These are phyloP conservation scores for Aphyosemion australe DNA, from an alignment of 2,113 vertebrate genomes.

Conservation along the genomic window DNA sequence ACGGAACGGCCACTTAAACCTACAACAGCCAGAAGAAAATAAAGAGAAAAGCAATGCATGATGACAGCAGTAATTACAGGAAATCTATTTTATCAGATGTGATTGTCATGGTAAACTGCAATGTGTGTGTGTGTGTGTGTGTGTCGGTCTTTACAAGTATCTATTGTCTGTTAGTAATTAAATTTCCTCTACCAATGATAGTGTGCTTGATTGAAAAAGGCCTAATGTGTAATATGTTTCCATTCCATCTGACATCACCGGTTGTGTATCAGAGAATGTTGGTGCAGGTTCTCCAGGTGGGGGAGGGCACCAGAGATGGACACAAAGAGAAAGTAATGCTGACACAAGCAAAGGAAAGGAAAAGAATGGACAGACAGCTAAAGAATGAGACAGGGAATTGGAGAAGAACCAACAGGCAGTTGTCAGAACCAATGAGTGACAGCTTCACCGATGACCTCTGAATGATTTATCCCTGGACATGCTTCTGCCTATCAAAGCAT, in stretches of 20 bases:
- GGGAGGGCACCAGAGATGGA: background rate
- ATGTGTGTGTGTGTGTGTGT: conserved; percentile 7
- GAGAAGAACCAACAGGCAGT: conserved; percentile 41
- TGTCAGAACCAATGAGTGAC: conserved; percentile 56
- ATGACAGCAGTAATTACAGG: conserved; percentile 74
- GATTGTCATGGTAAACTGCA: conserved; percentile 50
- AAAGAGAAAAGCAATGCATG: conserved; percentile 56
- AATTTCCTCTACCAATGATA: conserved; percentile 53
- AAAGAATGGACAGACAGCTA: conserved; percentile 15
- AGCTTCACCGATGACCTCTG: conserved; percentile 65
- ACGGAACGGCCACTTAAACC: conserved; percentile 76
- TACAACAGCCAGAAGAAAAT: conserved; percentile 71
- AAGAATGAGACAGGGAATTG: conserved; percentile 21
- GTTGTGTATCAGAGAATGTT: background rate
- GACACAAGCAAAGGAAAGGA: background rate
- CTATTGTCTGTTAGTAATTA: conserved; percentile 63
- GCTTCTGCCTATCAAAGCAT: conserved; percentile 68
- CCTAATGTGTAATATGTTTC: conserved; percentile 41
- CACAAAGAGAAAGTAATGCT: conserved; percentile 5
- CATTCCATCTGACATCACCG: conserved; percentile 39
- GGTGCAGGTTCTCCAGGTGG: background rate
- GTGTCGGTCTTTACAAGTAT: conserved; percentile 30
- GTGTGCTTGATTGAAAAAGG: conserved; percentile 43
- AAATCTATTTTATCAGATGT: conserved; percentile 66
- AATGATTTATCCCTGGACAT: conserved; percentile 72